Evolutionary conservation across 2,888 invertebrate species (phyloP), one percentile per base, ranked within the genome.

Genomic region (Cantharis flavilabris): DNA sequence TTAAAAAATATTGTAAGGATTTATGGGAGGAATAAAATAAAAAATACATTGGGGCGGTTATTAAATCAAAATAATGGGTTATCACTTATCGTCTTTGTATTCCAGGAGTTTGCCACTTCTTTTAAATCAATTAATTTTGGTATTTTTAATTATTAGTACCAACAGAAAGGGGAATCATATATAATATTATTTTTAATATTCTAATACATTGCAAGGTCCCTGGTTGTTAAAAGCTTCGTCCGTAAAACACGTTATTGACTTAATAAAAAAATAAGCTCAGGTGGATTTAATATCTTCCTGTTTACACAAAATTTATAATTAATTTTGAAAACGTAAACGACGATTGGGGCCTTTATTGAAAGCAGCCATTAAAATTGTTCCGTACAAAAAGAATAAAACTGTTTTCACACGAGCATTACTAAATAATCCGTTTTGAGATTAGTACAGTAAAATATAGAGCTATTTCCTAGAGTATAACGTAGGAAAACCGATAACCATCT

Each of bases 391-490:
- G 33, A 69, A 78, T 78, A 76, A 78, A 78, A 73, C 78, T 74
- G 78, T 78, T 78, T 78, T 71, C 78, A 78, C 76, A 78, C 64
- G 74, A 63, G 74, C 76, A 79, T 80, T 80, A 79, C 78, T 76
- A 77, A 77, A 75, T 71, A 82, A 82, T 81, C 81, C 80, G 77
- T 79, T 81, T 76, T 79, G 82, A 84, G 83, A 84, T 84, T 84
- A 84, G 81, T 82, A n/a, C n/a, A 81, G 82, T 85, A 83, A 86
- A 84, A 84, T 85, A 85, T 84, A 83, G 84, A 84, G 83, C 83
- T 82, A 84, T 84, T 84, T 84, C 83, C 84, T 83, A 82, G 81
- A 72, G 78, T 78, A 79, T 77, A 79, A 81, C 79, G 81, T 82
- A 83, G 83, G 82, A 82, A 83, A 79, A 82, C 84, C 84, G 85